Conservation (phyloP, 1,140 invertebrate species). For the Pinna nobilis region DNA sequence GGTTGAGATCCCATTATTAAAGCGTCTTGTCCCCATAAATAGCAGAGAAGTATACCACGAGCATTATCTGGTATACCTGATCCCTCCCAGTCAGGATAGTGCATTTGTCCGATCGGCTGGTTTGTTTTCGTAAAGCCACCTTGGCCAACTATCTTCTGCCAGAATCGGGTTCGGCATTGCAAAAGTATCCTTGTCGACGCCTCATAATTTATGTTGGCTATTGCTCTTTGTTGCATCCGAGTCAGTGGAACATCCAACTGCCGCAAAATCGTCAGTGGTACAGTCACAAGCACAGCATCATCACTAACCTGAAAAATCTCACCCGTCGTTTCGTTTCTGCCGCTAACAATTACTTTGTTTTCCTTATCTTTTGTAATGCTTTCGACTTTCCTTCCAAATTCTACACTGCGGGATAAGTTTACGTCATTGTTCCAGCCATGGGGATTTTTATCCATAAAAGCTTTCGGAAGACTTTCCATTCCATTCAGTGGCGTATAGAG, state of each 20-base stretch:
- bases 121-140: slow-evolving; percentile 44
- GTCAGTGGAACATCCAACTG: slow-evolving; percentile 28
- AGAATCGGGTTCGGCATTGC: slow-evolving; percentile 44
- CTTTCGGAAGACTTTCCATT: slow-evolving; percentile 38
- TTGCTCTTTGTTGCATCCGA: slow-evolving; percentile 14
- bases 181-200: slow-evolving; percentile 41
- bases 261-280: slow-evolving; percentile 40
- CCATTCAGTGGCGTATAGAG: slow-evolving; percentile 39
- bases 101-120: slow-evolving; percentile 38
- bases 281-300: slow-evolving; percentile 43
- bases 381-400: slow-evolving; percentile 32
- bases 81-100: slow-evolving; percentile 33
- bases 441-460: slow-evolving; percentile 27
- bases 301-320: neutral
- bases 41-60: slow-evolving; percentile 34
- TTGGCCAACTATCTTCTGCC: slow-evolving; percentile 39
- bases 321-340: slow-evolving; percentile 20
- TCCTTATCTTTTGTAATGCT: slow-evolving; percentile 5
- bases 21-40: slow-evolving; percentile 39
- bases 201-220: slow-evolving; percentile 27
- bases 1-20: slow-evolving; percentile 30
- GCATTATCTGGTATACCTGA: slow-evolving; percentile 10
- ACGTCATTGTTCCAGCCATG: slow-evolving; percentile 40
- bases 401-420: slow-evolving; percentile 19
- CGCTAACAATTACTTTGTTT: slow-evolving; percentile 1